Base-by-base conservation (phyloP, 2,888 invertebrate species). In the Ormia ochracea region DNA sequence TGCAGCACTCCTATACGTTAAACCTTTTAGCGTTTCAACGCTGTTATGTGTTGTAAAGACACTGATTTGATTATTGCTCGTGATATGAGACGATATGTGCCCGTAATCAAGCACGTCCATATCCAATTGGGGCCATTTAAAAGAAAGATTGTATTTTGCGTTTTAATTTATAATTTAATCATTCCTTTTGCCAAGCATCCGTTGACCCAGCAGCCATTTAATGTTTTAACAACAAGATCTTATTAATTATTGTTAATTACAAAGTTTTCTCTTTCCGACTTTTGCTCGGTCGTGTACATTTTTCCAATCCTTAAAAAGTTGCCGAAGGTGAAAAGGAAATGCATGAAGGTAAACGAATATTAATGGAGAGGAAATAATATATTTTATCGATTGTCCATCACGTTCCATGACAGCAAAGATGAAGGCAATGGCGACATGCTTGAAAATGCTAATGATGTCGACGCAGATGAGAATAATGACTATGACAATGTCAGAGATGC, bases 221-320 rank as follows among this genome's bases (percentile, higher is more conserved):
- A 45, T 59, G 48, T 7, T 26, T 31, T 61, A 59, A 23, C 59
- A 65, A 52, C 26, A 72, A 52, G 65, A 77, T 77, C 75, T 59
- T 65, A 79, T 79, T 70, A 79, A 72, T 79, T 79, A 75, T 70
- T 41, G 23, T 79, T 72, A 79, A 72, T 75, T 79, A 66, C 21
- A 52, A 36, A 36, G 36, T 50, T 48, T 59, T 28, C 69, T 50
- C 19, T n/a, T 48, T 7, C 69, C 48, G 36, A 17, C 36, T 26
- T 10, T 26, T 7, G 3, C n/a, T 14, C 26, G 2, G 10, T 33
- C 19, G 43, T 21, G 19, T 10, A n/a, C 12, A 19, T n/a, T 58
- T 59, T 31, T 23, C 52, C 52, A 41, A 50, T 61, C 41, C 65
- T 41, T 65, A 17, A 36, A 63, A 36, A n/a, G n/a, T n/a, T n/a